These are phyloP conservation scores for Poecile montanus DNA, from an alignment of 2,797 vertebrate species.

Conservation along the genomic window DNA sequence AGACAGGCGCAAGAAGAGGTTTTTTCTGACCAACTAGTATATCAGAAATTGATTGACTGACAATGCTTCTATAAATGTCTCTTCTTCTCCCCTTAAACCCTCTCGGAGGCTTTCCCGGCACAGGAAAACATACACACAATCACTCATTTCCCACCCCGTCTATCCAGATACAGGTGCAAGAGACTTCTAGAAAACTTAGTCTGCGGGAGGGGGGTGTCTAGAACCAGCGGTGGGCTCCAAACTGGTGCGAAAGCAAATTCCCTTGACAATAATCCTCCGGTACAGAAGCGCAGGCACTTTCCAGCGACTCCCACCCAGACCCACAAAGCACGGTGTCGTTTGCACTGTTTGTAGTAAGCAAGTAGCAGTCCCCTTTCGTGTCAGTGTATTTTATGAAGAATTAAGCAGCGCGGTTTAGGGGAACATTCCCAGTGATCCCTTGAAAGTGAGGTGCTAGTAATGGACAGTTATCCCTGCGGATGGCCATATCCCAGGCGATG, in stretches of 20 bases:
- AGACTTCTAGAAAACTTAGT: neutral
- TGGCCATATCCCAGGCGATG: neutral
- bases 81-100: neutral
- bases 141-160: rapidly evolving
- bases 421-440: neutral
- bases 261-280: neutral
- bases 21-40: neutral
- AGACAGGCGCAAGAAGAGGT: neutral
- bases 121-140: neutral
- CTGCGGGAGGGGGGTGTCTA: neutral
- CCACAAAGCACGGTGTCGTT: neutral
- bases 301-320: neutral
- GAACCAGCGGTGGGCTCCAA: neutral
- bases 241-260: neutral
- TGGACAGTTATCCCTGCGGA: neutral
- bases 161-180: slow-evolving; percentile 52
- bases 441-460: neutral
- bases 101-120: neutral
- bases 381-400: neutral
- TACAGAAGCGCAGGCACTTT: neutral
- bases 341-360: neutral
- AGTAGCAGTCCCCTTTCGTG: neutral
- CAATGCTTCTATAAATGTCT: neutral
- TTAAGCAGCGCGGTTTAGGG: neutral
- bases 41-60: neutral